A percentile compares a stretch with the other conserved stretches of the same genome.
phyloP scores from a whole-genome alignment of 2,888 invertebrate genomes.

The Folsomia manolachei region DNA sequence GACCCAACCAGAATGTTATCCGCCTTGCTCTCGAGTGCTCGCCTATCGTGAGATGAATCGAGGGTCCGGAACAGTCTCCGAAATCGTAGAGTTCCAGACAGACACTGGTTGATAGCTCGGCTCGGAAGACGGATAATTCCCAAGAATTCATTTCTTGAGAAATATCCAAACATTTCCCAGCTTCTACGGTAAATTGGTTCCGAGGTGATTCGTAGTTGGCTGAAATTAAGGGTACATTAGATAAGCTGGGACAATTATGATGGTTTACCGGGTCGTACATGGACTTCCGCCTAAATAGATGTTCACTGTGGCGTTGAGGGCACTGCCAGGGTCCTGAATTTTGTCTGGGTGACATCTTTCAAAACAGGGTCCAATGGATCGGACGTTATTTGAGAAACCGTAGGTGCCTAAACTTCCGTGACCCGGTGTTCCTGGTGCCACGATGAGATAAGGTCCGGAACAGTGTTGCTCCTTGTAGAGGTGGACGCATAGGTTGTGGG shows the following conservation, averaged over 20 bases:
- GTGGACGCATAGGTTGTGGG: background rate
- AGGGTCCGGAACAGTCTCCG: background rate
- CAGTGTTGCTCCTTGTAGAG: background rate
- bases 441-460: background rate
- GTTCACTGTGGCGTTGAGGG: background rate
- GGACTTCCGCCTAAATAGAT: no score
- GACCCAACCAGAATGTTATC: background rate
- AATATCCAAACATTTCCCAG: no score
- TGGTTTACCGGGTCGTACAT: no score
- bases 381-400: background rate
- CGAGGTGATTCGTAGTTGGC: no score
- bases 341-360: background rate
- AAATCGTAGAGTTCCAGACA: background rate
- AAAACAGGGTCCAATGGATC: background rate
- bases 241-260: no score
- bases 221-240: no score
- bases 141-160: no score
- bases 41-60: background rate
- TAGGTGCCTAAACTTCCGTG: background rate
- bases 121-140: background rate
- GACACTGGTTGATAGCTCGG: background rate
- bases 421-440: background rate
- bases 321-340: background rate
- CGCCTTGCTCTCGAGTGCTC: background rate
- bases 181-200: no score